phyloP scores from a whole-genome alignment of 2,888 invertebrate species.

The Polyommatus icarus region DNA sequence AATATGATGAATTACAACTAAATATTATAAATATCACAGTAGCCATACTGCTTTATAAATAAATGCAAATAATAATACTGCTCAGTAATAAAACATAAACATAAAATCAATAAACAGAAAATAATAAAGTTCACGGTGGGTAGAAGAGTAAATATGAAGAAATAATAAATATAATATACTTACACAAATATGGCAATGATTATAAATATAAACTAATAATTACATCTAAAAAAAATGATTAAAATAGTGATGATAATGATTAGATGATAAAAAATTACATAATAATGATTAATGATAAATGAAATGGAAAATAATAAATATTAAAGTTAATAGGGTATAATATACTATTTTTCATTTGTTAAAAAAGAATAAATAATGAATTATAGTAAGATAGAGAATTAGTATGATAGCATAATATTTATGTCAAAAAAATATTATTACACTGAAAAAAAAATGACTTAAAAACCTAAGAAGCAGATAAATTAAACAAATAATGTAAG shows the following conservation, averaged over 20 bases:
- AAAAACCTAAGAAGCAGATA: no score
- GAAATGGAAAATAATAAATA: not conserved
- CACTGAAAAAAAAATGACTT: no score
- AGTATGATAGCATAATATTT: no score
- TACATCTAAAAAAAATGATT: conserved; percentile 33
- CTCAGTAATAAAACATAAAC: conserved; percentile 37
- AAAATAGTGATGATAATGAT: not conserved
- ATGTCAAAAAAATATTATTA: no score
- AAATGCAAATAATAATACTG: conserved; percentile 26
- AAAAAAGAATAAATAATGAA: no score
- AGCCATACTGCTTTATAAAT: conserved; percentile 33
- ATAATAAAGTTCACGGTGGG: conserved; percentile 37
- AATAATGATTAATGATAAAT: not conserved
- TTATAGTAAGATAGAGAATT: no score
- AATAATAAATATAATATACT: conserved; percentile 34
- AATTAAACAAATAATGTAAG: no score
- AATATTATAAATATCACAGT: conserved; percentile 29
- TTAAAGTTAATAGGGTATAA: no score
- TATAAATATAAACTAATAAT: conserved; percentile 28
- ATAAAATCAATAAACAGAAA: conserved; percentile 23
- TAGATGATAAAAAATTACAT: not conserved
- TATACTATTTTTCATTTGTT: no score
- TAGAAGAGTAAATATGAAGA: conserved; percentile 31
- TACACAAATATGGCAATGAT: not conserved
- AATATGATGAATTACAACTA: conserved; percentile 12